Evolutionary conservation across 2,888 invertebrate species (phyloP).

Genomic region (Synergus laeviventris): DNA sequence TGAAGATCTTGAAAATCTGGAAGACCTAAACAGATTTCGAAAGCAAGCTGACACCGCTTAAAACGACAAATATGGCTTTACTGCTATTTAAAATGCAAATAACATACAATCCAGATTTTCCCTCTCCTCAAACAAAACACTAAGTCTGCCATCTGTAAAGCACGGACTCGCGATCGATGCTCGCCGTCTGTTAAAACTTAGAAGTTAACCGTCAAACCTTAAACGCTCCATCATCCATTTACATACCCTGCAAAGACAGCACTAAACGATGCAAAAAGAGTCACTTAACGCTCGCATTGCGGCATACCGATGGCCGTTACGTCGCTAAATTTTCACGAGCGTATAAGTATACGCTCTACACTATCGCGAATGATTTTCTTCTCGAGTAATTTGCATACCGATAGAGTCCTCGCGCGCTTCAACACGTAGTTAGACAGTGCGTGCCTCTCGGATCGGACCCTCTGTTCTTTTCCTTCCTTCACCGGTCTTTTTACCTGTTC

Average conservation of each 20-base stretch:
- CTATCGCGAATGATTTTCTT: slow-evolving; percentile 29
- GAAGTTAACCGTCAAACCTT: background rate
- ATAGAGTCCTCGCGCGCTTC: slow-evolving; percentile 39
- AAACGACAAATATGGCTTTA: background rate
- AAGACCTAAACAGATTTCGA: background rate
- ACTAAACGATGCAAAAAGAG: slow-evolving; percentile 23
- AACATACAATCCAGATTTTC: background rate
- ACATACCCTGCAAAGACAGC: slow-evolving; percentile 33
- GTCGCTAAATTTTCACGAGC: slow-evolving; percentile 40
- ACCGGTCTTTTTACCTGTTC: slow-evolving; percentile 45
- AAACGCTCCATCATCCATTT: slow-evolving; percentile 23
- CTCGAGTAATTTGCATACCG: slow-evolving; percentile 32
- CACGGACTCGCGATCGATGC: slow-evolving; percentile 25
- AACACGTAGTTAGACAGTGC: slow-evolving; percentile 40
- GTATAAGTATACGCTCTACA: slow-evolving; percentile 31
- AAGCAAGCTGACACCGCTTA: background rate
- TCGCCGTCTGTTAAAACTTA: slow-evolving; percentile 30
- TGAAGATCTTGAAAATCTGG: too few species aligned
- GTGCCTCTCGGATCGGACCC: slow-evolving; percentile 45
- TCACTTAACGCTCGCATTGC: slow-evolving; percentile 38
- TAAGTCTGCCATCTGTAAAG: slow-evolving; percentile 23
- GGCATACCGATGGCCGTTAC: slow-evolving; percentile 32
- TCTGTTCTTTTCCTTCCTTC: slow-evolving; percentile 40
- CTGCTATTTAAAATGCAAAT: background rate
- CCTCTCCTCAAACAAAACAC: background rate